These are phyloP conservation scores for Microtus oregoni DNA, from an alignment of 2,113 vertebrate species.

Conservation along the genomic window DNA sequence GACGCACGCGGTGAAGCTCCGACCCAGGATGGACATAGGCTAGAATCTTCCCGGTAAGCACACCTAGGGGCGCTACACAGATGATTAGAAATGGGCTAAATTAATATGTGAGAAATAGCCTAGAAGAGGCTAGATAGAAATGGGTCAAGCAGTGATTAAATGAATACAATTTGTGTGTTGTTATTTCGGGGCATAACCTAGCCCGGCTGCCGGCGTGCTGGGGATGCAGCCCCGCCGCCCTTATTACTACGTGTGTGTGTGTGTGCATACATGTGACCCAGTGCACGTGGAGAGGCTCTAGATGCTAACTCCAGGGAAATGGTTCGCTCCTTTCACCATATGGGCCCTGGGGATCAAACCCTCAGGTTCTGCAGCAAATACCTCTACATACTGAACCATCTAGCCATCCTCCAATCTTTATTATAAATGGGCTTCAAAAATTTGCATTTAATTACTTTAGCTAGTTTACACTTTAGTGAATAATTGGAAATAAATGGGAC, in stretches of 20 bases:
- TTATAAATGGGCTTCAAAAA: neutral
- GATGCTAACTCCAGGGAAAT: neutral
- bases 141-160: too few relatives aligned
- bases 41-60: too few relatives aligned
- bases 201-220: too few relatives aligned
- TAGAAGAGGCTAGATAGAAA: too few relatives aligned
- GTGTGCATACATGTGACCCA: neutral
- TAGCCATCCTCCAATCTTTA: neutral
- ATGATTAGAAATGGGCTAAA: too few relatives aligned
- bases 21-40: too few relatives aligned
- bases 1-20: too few relatives aligned
- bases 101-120: too few relatives aligned
- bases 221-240: too few relatives aligned
- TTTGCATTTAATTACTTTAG: constrained; percentile 41
- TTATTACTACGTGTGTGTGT: neutral
- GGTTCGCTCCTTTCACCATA: neutral
- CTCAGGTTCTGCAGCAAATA: neutral
- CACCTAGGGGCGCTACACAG: too few relatives aligned
- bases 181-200: too few relatives aligned
- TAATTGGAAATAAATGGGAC: constrained; percentile 5
- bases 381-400: neutral
- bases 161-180: too few relatives aligned
- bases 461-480: constrained; percentile 42
- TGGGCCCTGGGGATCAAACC: neutral
- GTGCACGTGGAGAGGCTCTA: neutral